These are phyloP conservation scores for Enoplosus armatus DNA, from an alignment of 2,797 vertebrate genomes.

Conservation along the genomic window DNA sequence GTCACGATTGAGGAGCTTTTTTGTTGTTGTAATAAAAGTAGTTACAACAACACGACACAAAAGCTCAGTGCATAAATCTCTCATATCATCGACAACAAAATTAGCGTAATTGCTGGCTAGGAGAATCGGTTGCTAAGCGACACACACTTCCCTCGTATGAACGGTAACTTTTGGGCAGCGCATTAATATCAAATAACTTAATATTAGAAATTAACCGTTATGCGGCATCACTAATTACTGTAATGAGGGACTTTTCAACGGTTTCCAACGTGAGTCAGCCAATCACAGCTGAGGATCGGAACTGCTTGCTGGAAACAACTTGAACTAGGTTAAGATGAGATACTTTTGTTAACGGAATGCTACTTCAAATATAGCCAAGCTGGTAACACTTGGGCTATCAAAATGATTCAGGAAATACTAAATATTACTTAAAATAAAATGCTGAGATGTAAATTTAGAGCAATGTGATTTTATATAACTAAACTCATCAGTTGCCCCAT, in stretches of 20 bases:
- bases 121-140: conserved; percentile 63
- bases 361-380: too few species aligned
- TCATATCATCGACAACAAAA: rapidly evolving
- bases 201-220: neutral
- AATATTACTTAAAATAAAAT: neutral
- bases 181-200: too few species aligned
- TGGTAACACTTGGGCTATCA: too few species aligned
- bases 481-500: neutral
- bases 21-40: neutral
- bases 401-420: neutral
- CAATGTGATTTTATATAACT: neutral
- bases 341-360: too few species aligned
- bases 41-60: neutral
- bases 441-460: neutral
- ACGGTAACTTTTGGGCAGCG: neutral
- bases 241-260: neutral
- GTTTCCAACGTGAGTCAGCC: neutral
- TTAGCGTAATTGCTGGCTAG: neutral
- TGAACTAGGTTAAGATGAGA: too few species aligned
- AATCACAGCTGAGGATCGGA: neutral
- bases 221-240: neutral
- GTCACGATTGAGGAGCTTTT: neutral
- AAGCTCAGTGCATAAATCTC: too few species aligned
- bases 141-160: conserved; percentile 6
- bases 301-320: neutral